Base-by-base conservation (phyloP, 2,888 invertebrate genomes). In the Athalia rosae region DNA sequence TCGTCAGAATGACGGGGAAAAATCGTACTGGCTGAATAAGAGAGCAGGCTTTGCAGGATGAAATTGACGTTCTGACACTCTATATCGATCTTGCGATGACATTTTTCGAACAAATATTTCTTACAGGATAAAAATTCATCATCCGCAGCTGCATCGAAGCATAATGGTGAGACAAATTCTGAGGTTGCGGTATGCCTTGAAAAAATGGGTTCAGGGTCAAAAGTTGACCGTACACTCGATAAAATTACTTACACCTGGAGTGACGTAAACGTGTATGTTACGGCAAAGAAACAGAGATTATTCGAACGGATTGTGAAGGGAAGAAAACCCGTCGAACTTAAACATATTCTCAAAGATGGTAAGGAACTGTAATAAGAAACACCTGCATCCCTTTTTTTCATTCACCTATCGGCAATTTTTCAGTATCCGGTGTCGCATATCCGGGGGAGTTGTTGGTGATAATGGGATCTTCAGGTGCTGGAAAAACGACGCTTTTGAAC, bases 401-500 rank as follows among this genome's bases (percentile, higher is more conserved):
- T 28, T 28, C 28, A 28, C 28, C 28, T 28, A 28, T 28, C 28
- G 28, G 28, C 28, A 28, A 28, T 5, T 79, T 83, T 86, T 58
- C 85, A 97, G 96, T 96, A 6, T 95, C 93, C 82, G 97, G 97
- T 0, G 93, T 95, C 1, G 97, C 97, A 0, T 93, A 94, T 87
- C 96, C 97, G 0, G 97, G 97, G 0, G 97, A 97, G 87, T 90
- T 97, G 47, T 90, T 97, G 64, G 97, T 97, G 1, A 95, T 97
- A 66, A 94, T 98, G 94, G 97, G 97, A 0, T 95, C 96, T 0
- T 96, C 96, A 47, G 98, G 98, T 0, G 97, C 98, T 0, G 98
- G 98, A 2, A 99, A 99, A 91, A 98, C 98, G 0, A 98, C 98
- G 0, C 92, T 99, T 3, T 91, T 99, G 78, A 98, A 99, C 90